Percentiles rank a stretch among this genome's conserved stretches.
phyloP scores from a whole-genome alignment of 2,113 vertebrate genomes.

The Cromileptes altivelis region DNA sequence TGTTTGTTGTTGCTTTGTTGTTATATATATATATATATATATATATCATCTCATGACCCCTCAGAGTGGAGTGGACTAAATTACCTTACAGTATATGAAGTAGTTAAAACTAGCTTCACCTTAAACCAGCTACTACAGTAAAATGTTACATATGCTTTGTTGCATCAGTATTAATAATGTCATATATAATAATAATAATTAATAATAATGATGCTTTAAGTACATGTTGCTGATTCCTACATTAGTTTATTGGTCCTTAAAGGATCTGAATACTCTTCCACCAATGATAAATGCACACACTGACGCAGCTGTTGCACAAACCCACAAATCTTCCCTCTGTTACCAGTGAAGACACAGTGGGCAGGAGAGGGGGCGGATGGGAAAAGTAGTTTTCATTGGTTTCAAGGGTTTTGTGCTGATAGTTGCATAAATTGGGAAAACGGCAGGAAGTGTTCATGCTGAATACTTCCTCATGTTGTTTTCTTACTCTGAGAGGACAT shows the following conservation, averaged over 20 bases:
- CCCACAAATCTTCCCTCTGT: constrained; percentile 9
- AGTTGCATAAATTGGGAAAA: constrained; percentile 51
- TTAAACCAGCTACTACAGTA: not conserved
- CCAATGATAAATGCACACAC: not conserved
- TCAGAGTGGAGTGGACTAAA: not conserved
- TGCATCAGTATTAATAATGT: not conserved
- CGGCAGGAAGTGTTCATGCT: constrained; percentile 41
- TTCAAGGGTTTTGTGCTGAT: constrained; percentile 50
- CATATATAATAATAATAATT: not conserved
- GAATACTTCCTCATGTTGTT: constrained; percentile 66
- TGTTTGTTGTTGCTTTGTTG: too few species aligned
- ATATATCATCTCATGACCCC: not conserved
- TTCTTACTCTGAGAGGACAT: constrained; percentile 38
- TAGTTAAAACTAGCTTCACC: not conserved
- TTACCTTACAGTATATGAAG: not conserved
- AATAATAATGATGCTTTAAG: too few species aligned
- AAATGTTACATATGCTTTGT: not conserved
- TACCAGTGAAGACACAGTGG: not conserved
- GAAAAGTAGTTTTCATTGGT: constrained; percentile 54
- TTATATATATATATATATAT: too few species aligned
- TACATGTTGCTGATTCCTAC: too few species aligned
- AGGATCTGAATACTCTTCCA: not conserved
- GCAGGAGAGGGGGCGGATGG: constrained; percentile 41
- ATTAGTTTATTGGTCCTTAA: not conserved
- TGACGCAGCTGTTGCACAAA: not conserved